Percentiles rank a stretch among this genome's conserved stretches.
These are phyloP conservation scores for Thamnophis elegans DNA, from an alignment of 2,797 vertebrate species.

Conservation along the genomic window DNA sequence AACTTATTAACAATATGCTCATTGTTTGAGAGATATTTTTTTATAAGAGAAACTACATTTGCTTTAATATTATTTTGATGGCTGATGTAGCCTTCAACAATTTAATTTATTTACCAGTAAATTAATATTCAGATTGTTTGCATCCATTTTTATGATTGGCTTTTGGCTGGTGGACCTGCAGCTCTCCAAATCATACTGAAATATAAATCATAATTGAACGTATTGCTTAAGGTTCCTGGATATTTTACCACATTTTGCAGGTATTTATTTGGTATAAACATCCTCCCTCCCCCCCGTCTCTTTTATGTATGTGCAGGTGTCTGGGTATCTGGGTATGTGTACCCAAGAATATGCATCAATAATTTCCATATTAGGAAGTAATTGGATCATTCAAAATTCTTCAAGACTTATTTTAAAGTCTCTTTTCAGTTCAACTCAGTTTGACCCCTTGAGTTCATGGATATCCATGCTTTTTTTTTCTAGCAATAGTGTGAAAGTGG, in stretches of 20 bases:
- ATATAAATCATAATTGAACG: background rate
- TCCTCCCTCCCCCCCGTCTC: too few species aligned
- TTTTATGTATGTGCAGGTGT: too few species aligned
- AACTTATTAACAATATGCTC: background rate
- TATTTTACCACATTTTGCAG: background rate
- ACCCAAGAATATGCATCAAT: background rate
- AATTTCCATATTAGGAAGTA: background rate
- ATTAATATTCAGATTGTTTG: background rate
- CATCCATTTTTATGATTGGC: background rate
- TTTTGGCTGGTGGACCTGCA: background rate
- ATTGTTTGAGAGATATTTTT: background rate
- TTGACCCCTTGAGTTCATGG: background rate
- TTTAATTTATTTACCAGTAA: background rate
- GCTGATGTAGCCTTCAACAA: background rate
- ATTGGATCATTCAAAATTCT: background rate
- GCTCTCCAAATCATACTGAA: background rate
- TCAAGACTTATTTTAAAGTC: background rate
- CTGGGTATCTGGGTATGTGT: too few species aligned
- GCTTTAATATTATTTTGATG: background rate
- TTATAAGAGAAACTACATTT: background rate
- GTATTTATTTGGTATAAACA: background rate
- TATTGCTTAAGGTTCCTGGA: background rate
- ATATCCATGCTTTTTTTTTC: background rate
- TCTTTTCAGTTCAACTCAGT: background rate
- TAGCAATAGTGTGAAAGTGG: background rate